These are phyloP conservation scores for Brienomyrus brachyistius DNA, from an alignment of 2,113 vertebrate species.

Conservation along the genomic window DNA sequence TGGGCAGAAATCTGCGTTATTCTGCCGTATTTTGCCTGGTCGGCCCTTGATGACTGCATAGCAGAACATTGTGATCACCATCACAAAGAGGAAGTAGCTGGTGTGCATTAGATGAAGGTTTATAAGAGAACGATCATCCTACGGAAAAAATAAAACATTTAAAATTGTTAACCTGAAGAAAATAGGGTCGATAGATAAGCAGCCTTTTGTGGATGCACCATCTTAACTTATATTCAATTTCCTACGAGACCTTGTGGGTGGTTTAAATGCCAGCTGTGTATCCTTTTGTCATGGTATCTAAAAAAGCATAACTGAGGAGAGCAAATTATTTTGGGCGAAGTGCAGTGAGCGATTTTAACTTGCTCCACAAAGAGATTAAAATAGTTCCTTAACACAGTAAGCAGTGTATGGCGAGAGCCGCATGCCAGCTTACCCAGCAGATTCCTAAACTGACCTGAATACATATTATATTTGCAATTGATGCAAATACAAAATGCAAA, in stretches of 20 bases:
- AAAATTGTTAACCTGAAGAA: neutral
- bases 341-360: neutral
- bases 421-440: neutral
- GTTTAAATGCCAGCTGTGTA: neutral
- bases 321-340: neutral
- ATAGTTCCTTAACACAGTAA: neutral
- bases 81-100: slow-evolving; percentile 98
- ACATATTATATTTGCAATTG: neutral
- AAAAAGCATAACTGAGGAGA: neutral
- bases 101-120: slow-evolving; percentile 99
- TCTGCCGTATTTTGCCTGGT: slow-evolving; percentile 87
- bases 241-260: neutral
- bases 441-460: neutral
- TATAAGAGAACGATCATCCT: slow-evolving; percentile 97
- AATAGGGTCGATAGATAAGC: neutral
- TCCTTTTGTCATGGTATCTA: neutral
- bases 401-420: too few species aligned
- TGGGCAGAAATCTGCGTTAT: slow-evolving; percentile 80
- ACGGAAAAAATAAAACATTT: slow-evolving; percentile 1
- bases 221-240: neutral
- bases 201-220: neutral
- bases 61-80: slow-evolving; percentile 99
- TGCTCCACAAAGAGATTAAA: neutral
- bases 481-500: neutral
- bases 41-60: slow-evolving; percentile 96